A percentile compares a stretch with the other conserved stretches of the same genome.
These are phyloP conservation scores for Carcinoscorpius rotundicauda DNA, from an alignment of 1,140 invertebrate genomes.

Conservation along the genomic window DNA sequence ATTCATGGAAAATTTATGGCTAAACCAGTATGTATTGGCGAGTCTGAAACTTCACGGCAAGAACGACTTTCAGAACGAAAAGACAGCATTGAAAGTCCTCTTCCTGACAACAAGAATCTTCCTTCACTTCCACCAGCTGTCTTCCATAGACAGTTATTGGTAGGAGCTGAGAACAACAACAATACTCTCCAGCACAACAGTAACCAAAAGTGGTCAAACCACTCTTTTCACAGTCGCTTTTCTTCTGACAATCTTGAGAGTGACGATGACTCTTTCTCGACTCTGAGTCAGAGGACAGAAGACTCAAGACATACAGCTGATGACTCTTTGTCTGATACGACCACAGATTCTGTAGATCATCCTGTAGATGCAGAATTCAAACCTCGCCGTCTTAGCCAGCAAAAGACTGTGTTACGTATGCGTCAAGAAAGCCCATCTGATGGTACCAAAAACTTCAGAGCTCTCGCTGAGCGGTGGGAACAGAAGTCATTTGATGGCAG, in stretches of 20 bases:
- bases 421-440: conserved; percentile 4
- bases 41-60: too few species aligned
- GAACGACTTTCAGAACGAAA: too few species aligned
- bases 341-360: conserved; percentile 16
- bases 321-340: conserved; percentile 9
- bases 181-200: too few species aligned
- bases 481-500: conserved; percentile 27
- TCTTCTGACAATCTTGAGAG: conserved; percentile 6
- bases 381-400: conserved; percentile 15
- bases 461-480: conserved; percentile 35
- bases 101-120: too few species aligned
- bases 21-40: too few species aligned
- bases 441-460: conserved; percentile 30
- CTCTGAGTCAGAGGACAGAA: conserved; percentile 14
- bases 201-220: too few species aligned
- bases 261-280: conserved; percentile 15
- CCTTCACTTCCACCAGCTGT: too few species aligned
- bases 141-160: too few species aligned
- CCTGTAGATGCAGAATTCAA: conserved; percentile 9
- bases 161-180: too few species aligned
- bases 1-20: too few species aligned
- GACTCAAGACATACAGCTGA: conserved; percentile 5
- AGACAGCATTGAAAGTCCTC: too few species aligned
- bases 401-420: conserved; percentile 11
- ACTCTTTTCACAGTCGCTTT: not conserved